Base-by-base conservation (phyloP, 2,888 invertebrate genomes). In the Caenorhabditis zanzibari region DNA sequence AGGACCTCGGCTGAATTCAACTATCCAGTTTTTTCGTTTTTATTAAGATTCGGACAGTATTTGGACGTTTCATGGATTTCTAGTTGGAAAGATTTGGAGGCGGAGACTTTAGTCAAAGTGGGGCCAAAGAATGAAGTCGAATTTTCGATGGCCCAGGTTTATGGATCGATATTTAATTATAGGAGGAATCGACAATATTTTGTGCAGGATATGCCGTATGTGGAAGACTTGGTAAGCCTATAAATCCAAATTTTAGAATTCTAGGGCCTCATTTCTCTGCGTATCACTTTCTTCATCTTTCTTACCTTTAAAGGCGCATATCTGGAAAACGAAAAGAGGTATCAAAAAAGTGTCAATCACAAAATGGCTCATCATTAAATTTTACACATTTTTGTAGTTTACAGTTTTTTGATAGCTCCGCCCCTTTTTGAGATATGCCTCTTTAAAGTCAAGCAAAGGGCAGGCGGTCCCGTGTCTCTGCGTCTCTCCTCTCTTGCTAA, bases 191-290 rank as follows among this genome's bases (percentile, higher is more conserved):
- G 58, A 5, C 71, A 80, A 24, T 86, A 84, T 52, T 86, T 80
- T 56, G 84, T 73, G 5, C 44, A 63, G 24, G 83, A 85, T 19
- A 28, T 69, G 22, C 77, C 81, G 1, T 75, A 52, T 35, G 64
- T 85, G 22, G 86, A 86, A 44, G 86, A 86, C 66, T 52, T 86
- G 74, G 86, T 86, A 28, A 66, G 38, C 38, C 38, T 38, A 38
- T 6, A 12, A 38, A 38, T 10, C 38, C 10, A 38, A 38, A 38
- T 10, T 2, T 12, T 6, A 12, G 47, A 44, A 5, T 47, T 19
- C n/a, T 47, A 47, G 47, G 38, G 19, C 47, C 4, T 19, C 47
- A 19, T 19, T 19, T 7, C 47, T n/a, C n/a, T n/a, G n/a, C n/a
- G n/a, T n/a, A n/a, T n/a, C n/a, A n/a, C n/a, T n/a, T n/a, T n/a